Evolutionary conservation across 2,888 invertebrate species (phyloP).

Genomic region (Acanthoscelides obtectus): DNA sequence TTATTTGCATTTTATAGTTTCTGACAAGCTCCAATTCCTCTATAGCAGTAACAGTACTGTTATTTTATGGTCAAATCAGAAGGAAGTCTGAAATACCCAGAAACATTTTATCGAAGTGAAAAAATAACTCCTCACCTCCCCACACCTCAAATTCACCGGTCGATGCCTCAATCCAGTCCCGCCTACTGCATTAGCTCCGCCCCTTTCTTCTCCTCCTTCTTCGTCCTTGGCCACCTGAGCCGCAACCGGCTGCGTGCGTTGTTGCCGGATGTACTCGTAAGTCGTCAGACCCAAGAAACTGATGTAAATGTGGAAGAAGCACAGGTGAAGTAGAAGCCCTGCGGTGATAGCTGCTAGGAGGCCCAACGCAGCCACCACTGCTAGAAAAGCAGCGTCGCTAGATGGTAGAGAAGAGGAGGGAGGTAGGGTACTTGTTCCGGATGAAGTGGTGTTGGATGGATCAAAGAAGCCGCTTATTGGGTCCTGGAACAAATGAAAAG

Average conservation of each 20-base stretch:
- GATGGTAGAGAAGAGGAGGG: slow-evolving; percentile 40
- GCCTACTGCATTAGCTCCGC: slow-evolving; percentile 40
- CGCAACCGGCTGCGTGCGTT: slow-evolving; percentile 45
- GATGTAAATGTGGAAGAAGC: slow-evolving; percentile 86
- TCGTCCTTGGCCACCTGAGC: slow-evolving; percentile 17
- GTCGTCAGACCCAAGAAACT: slow-evolving; percentile 80
- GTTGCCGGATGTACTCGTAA: slow-evolving; percentile 75
- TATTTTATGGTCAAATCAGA: too few species aligned
- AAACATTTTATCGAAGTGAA: too few species aligned
- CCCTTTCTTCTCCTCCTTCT: slow-evolving; percentile 30
- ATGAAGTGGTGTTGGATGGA: neutral
- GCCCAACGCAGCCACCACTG: slow-evolving; percentile 60
- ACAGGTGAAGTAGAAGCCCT: slow-evolving; percentile 74
- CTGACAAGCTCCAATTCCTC: too few species aligned
- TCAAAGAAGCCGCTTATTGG: neutral
- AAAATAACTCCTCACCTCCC: neutral
- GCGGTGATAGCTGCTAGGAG: slow-evolving; percentile 70
- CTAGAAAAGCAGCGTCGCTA: slow-evolving; percentile 57
- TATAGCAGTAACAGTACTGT: too few species aligned
- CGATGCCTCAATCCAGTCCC: slow-evolving; percentile 34
- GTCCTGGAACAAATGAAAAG: neutral
- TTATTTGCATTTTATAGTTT: too few species aligned
- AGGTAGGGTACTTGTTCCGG: neutral
- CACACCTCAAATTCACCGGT: slow-evolving; percentile 7
- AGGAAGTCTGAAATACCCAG: too few species aligned